Evolutionary conservation across 92 coral and sea anemone species (phyloP), one percentile per base, ranked within the genome.

Genomic region (Palythoa caribaeorum): DNA sequence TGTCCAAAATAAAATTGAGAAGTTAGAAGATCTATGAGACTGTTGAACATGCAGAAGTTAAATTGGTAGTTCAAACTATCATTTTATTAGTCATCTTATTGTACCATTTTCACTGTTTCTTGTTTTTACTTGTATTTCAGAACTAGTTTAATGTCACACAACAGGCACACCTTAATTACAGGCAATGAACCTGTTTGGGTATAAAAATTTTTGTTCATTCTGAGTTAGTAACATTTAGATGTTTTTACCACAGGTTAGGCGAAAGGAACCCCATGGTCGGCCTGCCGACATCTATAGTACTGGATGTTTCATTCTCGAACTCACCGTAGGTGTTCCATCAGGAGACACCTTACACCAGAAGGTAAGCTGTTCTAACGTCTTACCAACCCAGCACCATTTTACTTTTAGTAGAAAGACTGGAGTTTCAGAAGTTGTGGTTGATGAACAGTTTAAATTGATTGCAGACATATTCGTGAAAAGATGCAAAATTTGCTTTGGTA

Each of bases 251-350:
- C 57, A 93, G 98, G 98, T 95, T 11, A 38, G 66, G 88, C 37
- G 38, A 0, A 78, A 1, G 15, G 10, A 62, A 1, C 92, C 94
- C 14, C 98, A 96, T 86, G 99, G 99, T 6, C 89, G 98, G 9
- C 98, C 98, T 20, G 94, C 98, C 6, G 99, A 96, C 62, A 80
- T 95, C 1, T 92, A 89, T 86, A 89, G 83, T 36, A 9, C 93
- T 51, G 99, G 94, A 9, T 86, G 92, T 69, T 84, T 93, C 55
- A 47, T 94, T 9, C 38, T 96, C 70, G 97, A 96, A 80, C 21
- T 95, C 71, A 86, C 73, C 4, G 94, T 94, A 2, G 89, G 91
- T 2, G 89, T 89, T 20, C 96, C 96, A 51, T 35, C 72, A 0
- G 0, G 3, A 44, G 89, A 87, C 3, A 83, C 83, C 11, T 78